Evolutionary conservation across 2,113 vertebrate genomes (phyloP), one percentile per base, ranked within the genome.

Genomic region (Orthonyx spaldingii): DNA sequence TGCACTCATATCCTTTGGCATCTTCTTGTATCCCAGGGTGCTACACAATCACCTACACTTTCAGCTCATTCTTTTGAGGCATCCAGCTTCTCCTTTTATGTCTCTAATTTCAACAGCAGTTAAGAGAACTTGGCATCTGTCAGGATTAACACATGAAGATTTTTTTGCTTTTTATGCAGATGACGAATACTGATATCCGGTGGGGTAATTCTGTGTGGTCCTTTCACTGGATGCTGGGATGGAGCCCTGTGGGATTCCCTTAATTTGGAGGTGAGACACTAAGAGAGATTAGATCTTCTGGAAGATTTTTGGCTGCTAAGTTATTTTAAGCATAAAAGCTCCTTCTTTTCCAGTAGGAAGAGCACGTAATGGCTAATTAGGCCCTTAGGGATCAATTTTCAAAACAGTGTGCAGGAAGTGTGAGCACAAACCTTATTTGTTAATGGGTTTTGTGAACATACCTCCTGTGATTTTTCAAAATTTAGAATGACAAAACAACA

Each of bases 311-410:
- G 24, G 76, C 88, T 95, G 71, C 69, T 84, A 71, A 82, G 66
- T 94, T 96, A 89, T 96, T 97, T 93, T 95, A 78, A 96, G 79
- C 57, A 94, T 44, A 84, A 69, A 93, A 89, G 44, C 90, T 93
- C n/a, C 27, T 84, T 91, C 90, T 70, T 93, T 93, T 89, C 84
- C 61, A 77, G 87, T 69, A 82, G 89, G 63, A 95, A 88, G 93
- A 96, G 55, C 63, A 3, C 72, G 87, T 95, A 94, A 97, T 95
- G 87, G 68, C 57, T 97, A 97, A 97, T 97, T 96, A 96, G 82
- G 69, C 90, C 97, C 96, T 94, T 53, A 91, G 97, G 95, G 97
- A 97, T 96, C 94, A 96, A 96, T 97, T 97, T 97, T 93, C 90
- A 91, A 95, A 97, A 96, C 95, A 92, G 60, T 61, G 75, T 75